Conservation (phyloP, 2,797 vertebrate species). For the Scolopax bukidnonensis region DNA sequence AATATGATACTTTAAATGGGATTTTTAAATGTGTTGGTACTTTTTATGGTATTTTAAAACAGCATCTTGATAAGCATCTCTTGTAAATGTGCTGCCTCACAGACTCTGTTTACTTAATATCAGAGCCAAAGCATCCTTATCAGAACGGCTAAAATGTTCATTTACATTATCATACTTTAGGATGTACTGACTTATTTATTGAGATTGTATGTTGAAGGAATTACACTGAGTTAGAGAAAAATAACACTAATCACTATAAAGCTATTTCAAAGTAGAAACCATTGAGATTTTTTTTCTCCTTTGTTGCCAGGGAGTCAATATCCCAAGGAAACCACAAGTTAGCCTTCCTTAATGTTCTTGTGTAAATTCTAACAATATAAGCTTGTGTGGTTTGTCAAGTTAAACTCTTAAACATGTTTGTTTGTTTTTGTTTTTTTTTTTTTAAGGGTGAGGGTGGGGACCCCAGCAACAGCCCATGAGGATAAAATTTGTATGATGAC, state of each 20-base stretch:
- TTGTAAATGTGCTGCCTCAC: neutral
- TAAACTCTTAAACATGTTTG: neutral
- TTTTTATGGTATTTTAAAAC: neutral
- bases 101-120: neutral
- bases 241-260: neutral
- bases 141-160: neutral
- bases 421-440: neutral
- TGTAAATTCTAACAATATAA: neutral
- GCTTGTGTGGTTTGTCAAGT: neutral
- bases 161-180: neutral
- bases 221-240: neutral
- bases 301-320: fast-evolving
- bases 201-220: neutral
- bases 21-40: neutral
- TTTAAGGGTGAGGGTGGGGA: fast-evolving
- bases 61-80: neutral
- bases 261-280: neutral
- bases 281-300: fast-evolving
- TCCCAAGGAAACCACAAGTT: neutral
- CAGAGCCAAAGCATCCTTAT: neutral
- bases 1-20: neutral
- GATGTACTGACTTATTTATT: neutral
- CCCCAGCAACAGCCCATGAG: fast-evolving
- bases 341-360: neutral
- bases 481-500: neutral